phyloP scores from a whole-genome alignment of 1,140 invertebrate species.

The Grapholita molesta region DNA sequence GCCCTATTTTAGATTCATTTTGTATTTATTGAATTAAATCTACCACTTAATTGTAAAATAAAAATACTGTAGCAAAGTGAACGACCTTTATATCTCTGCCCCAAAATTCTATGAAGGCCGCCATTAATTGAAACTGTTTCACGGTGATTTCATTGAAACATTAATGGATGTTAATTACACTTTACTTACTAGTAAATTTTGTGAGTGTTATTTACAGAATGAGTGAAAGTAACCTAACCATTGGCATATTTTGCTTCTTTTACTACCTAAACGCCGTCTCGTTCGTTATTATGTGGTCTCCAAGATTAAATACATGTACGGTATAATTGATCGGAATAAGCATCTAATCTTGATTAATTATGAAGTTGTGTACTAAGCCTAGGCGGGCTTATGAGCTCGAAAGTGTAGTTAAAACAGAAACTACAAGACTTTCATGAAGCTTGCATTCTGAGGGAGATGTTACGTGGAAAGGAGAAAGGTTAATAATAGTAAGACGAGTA shows the following conservation, averaged over 20 bases:
- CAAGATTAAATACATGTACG: neutral
- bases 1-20: too few species aligned
- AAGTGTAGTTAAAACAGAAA: neutral
- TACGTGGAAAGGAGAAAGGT: conserved; percentile 14
- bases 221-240: neutral
- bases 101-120: neutral
- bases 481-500: neutral
- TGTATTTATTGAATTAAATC: too few species aligned
- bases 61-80: neutral
- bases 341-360: neutral
- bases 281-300: neutral
- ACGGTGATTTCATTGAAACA: neutral
- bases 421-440: neutral
- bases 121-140: neutral
- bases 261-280: neutral
- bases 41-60: too few species aligned
- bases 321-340: neutral
- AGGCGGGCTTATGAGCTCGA: neutral
- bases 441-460: conserved; percentile 11
- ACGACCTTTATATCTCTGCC: neutral
- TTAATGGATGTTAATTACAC: neutral
- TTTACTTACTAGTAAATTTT: neutral
- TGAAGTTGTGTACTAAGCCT: neutral
- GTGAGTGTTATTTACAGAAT: neutral
- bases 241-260: neutral